Conservation (phyloP, 92 coral and sea anemone genomes). For the Zoanthus gigantus region DNA sequence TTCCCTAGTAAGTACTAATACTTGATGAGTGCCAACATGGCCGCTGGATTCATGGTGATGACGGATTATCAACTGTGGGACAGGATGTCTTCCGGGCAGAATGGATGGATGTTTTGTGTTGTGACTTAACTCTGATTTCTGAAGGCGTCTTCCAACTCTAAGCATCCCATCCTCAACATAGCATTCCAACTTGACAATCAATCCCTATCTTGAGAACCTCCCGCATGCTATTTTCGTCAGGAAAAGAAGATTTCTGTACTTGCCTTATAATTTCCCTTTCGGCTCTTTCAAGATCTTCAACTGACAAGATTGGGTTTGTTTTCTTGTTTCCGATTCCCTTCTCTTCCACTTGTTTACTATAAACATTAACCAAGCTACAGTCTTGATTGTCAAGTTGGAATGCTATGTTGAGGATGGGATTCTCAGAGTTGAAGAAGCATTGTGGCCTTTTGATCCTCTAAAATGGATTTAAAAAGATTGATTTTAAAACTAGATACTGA, state of each 20-base stretch:
- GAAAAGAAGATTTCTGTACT: slow-evolving; percentile 60
- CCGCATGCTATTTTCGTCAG: slow-evolving; percentile 50
- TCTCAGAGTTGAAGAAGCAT: slow-evolving; percentile 42
- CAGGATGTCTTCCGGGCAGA: slow-evolving; percentile 63
- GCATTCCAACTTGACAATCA: slow-evolving; percentile 60
- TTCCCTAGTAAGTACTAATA: slow-evolving; percentile 58
- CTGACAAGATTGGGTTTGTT: slow-evolving; percentile 1
- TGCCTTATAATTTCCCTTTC: slow-evolving; percentile 55
- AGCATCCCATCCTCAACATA: slow-evolving; percentile 59
- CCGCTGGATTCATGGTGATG: slow-evolving; percentile 58
- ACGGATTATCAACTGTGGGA: slow-evolving; percentile 59
- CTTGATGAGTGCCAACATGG: slow-evolving; percentile 66
- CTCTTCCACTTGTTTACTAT: slow-evolving; percentile 33
- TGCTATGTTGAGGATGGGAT: slow-evolving; percentile 62
- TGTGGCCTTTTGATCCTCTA: no score
- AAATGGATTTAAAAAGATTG: no score
- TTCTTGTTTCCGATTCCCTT: not conserved
- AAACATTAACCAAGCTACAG: slow-evolving; percentile 63
- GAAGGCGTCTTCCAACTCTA: slow-evolving; percentile 61
- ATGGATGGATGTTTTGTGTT: slow-evolving; percentile 64
- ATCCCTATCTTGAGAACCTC: slow-evolving; percentile 34
- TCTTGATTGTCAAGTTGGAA: slow-evolving; percentile 54
- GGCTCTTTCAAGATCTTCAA: slow-evolving; percentile 59
- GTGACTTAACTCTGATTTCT: slow-evolving; percentile 54
- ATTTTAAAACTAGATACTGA: no score